These are phyloP conservation scores for Varanus komodoensis DNA, from an alignment of 2,113 vertebrate species.

Conservation along the genomic window DNA sequence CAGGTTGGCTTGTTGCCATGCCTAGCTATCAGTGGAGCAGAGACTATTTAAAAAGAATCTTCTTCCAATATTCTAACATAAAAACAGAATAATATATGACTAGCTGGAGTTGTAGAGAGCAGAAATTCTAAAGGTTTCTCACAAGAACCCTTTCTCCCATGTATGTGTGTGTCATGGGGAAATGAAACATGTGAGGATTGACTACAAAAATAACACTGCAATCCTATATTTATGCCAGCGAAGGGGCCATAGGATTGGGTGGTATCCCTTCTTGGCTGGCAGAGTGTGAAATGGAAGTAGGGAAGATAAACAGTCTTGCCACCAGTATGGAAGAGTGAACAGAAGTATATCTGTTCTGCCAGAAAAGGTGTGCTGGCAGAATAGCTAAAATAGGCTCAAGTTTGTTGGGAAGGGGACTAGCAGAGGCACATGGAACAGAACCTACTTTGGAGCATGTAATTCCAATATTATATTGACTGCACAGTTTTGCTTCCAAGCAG, in stretches of 20 bases:
- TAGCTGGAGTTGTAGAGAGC: constrained; percentile 16
- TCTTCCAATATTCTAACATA: too few relatives aligned
- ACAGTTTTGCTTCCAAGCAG: too few relatives aligned
- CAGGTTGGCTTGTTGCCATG: constrained; percentile 74
- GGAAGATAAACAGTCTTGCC: not conserved
- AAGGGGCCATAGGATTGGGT: too few relatives aligned
- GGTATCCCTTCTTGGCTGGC: too few relatives aligned
- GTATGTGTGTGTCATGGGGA: not conserved
- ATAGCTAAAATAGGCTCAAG: not conserved
- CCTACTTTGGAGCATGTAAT: too few relatives aligned
- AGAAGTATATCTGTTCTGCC: not conserved
- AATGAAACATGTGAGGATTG: not conserved
- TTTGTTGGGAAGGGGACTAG: not conserved
- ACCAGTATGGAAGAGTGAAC: not conserved
- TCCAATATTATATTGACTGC: too few relatives aligned
- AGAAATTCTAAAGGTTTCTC: not conserved
- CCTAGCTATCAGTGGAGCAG: constrained; percentile 7
- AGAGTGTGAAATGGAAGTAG: too few relatives aligned
- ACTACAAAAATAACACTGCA: not conserved
- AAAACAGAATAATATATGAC: too few relatives aligned
- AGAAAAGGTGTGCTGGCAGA: not conserved
- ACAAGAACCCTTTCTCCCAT: not conserved
- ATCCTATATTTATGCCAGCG: not conserved
- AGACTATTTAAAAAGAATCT: too few relatives aligned
- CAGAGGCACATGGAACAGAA: too few relatives aligned